These are phyloP conservation scores for Ormyrus nitidulus DNA, from an alignment of 2,888 invertebrate genomes.

Conservation along the genomic window DNA sequence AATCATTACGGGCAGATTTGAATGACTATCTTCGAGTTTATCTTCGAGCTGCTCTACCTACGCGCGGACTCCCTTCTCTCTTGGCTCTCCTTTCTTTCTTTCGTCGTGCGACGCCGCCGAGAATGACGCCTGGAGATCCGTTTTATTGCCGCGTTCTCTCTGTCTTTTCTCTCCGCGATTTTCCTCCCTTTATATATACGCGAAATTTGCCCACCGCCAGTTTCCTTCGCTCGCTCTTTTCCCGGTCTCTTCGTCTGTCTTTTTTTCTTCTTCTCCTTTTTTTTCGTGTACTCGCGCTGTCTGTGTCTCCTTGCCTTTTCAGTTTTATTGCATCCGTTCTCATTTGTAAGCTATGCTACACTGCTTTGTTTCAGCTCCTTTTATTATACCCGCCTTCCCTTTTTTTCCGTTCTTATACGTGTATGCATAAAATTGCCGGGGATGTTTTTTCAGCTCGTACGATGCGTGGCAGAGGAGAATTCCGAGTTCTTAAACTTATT, in stretches of 20 bases:
- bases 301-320: constrained; percentile 33
- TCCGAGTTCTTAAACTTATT: too few relatives aligned
- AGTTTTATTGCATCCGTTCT: constrained; percentile 52
- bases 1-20: constrained; percentile 75
- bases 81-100: neutral
- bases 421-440: constrained; percentile 7
- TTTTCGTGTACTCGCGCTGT: neutral
- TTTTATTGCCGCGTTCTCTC: constrained; percentile 41
- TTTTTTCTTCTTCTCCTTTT: constrained; percentile 11
- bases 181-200: constrained; percentile 26
- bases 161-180: constrained; percentile 24
- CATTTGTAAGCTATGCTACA: constrained; percentile 51
- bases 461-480: neutral
- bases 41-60: constrained; percentile 27
- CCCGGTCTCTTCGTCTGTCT: neutral
- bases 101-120: neutral
- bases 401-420: neutral
- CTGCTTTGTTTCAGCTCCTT: constrained; percentile 48
- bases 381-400: constrained; percentile 32
- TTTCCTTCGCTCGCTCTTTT: constrained; percentile 15
- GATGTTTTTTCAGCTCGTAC: constrained; percentile 2
- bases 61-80: constrained; percentile 1
- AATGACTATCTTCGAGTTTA: constrained; percentile 71
- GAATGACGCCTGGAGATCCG: constrained; percentile 36
- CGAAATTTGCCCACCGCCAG: constrained; percentile 4